phyloP scores from a whole-genome alignment of 2,888 invertebrate genomes.

The Leucoma salicis region DNA sequence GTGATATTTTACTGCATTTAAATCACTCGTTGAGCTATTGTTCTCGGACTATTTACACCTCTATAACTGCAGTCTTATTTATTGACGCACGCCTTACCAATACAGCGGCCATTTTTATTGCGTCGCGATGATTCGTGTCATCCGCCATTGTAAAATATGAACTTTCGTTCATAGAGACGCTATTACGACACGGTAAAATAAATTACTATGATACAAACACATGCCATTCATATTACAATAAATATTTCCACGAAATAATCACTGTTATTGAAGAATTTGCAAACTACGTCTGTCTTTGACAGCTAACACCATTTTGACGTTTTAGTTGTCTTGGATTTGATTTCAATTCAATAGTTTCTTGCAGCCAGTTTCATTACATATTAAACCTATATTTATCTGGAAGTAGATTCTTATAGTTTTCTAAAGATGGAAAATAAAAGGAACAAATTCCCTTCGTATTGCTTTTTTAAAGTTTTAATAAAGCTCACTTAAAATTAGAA shows the following conservation, averaged over 20 bases:
- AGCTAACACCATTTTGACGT: slow-evolving; percentile 80
- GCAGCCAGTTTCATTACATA: slow-evolving; percentile 56
- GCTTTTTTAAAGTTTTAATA: too few species aligned
- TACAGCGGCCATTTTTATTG: slow-evolving; percentile 81
- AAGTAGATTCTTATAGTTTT: too few species aligned
- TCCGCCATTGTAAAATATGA: slow-evolving; percentile 78
- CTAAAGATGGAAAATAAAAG: too few species aligned
- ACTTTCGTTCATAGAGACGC: slow-evolving; percentile 51
- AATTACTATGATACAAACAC: slow-evolving; percentile 55
- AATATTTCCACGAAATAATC: slow-evolving; percentile 58
- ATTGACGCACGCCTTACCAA: slow-evolving; percentile 81
- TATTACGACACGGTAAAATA: slow-evolving; percentile 51
- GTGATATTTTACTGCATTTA: slow-evolving; percentile 4
- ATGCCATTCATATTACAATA: slow-evolving; percentile 52
- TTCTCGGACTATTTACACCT: slow-evolving; percentile 36
- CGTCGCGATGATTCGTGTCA: slow-evolving; percentile 81
- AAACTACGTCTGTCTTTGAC: slow-evolving; percentile 76
- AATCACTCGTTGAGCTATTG: slow-evolving; percentile 17
- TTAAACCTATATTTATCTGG: too few species aligned
- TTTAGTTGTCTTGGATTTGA: slow-evolving; percentile 51
- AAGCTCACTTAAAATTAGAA: too few species aligned
- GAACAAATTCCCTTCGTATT: too few species aligned
- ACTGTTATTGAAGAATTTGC: slow-evolving; percentile 62
- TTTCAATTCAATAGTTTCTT: slow-evolving; percentile 36
- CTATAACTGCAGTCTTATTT: slow-evolving; percentile 51